Evolutionary conservation across 2,888 invertebrate species (phyloP), one percentile per base, ranked within the genome.

Genomic region (Frankliniella intonsa): DNA sequence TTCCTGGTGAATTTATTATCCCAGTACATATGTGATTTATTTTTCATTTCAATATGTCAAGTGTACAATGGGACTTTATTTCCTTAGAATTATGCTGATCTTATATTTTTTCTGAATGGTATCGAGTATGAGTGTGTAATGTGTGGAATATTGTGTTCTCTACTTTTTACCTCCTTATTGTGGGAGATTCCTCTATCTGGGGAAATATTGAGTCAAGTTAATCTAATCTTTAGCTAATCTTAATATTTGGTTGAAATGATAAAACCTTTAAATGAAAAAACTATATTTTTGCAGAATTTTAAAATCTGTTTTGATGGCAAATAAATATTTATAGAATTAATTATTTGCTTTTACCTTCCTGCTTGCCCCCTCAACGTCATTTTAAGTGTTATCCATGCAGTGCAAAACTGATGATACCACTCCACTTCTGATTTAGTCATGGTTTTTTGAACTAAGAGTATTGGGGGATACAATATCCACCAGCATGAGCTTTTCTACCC

Each of bases 201-300:
- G 14, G 55, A 19, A 19, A 55, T 55, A 14, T 19, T 76, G 25
- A 76, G 69, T 76, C 69, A 76, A 76, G 22, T 22, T n/a, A 25
- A 76, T 25, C 25, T 25, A 25, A 25, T 19, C 7, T 55, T 22
- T 76, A 25, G n/a, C 22, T 76, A 76, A 12, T 19, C 19, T 14
- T 55, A 14, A 19, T 55, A 55, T 19, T 12, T 19, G 55, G 55
- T 55, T 55, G 55, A 55, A 7, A 19, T 38, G 38, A 38, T 38
- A 55, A 55, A 55, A 5, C 55, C 14, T 55, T 55, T 55, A 11
- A 76, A 25, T 22, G 69, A 22, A 76, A 76, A 76, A 25, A 25
- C 69, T 76, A 25, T 76, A 76, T 76, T 76, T 76, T 76, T 76
- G n/a, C 69, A 22, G 69, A 76, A 76, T 76, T 76, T 76, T 76